Evolutionary conservation across 2,113 vertebrate genomes (phyloP), one percentile per base, ranked within the genome.

Genomic region (Clarias magur): DNA sequence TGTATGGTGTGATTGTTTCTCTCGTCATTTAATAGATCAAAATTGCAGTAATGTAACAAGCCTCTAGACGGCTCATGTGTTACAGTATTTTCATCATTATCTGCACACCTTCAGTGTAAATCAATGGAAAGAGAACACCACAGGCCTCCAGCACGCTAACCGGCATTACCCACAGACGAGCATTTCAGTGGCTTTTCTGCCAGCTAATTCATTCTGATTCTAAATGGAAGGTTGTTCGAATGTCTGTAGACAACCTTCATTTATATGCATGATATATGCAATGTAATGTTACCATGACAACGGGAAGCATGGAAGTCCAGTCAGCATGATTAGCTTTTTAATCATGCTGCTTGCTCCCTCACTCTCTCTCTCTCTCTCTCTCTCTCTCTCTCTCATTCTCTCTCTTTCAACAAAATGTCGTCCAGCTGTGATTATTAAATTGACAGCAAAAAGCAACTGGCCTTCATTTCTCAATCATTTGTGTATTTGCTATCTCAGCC

Each of bases 211-310:
- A 59, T 79, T 79, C 54, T 23, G 25, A 57, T 57, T 59, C 1
- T 19, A 60, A 38, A 38, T 23, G 17, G 23, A 23, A 3, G 10
- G 54, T 80, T 80, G 54, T 16, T n/a, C 11, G 23, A 23, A 12
- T 78, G 48, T 53, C 6, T 79, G 53, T 30, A 19, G n/a, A 12
- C 7, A 80, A 5, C 25, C 48, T 78, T 56, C 8, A 56, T 54
- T 78, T 56, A 56, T 78, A 78, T 78, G 75, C 75, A 79, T 79
- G 76, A 53, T 80, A 34, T 59, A 59, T 59, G 78, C 13, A 30
- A 79, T 57, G 13, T 54, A 59, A 3, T 80, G 54, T 59, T 59
- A 38, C 56, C 54, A 57, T 79, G 17, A 27, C 75, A 78, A 27
- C 25, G 3, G 27, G 75, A 56, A 78, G 15, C 53, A 27, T 56